Evolutionary conservation across 2,797 vertebrate genomes (phyloP).

Genomic region (Sebastiscus albofasciatus): DNA sequence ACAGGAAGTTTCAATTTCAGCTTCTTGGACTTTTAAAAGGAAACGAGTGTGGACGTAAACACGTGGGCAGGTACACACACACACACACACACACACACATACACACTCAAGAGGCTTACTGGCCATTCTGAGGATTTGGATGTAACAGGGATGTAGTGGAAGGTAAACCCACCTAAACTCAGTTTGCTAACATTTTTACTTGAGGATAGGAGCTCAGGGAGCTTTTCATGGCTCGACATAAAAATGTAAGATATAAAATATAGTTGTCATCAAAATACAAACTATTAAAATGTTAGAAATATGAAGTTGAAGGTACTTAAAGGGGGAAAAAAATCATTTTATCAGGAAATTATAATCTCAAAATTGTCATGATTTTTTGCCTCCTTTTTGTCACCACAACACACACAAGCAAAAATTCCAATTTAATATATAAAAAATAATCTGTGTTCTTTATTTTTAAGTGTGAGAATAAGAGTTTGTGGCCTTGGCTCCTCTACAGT

Average conservation of each 20-base stretch:
- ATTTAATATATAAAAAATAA: neutral
- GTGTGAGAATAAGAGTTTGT: neutral
- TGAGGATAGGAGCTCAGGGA: neutral
- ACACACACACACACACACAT: slow-evolving; percentile 12
- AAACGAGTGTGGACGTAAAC: slow-evolving; percentile 16
- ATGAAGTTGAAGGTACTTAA: neutral
- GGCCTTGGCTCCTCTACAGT: slow-evolving; percentile 19
- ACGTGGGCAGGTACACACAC: slow-evolving; percentile 2
- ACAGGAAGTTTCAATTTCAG: slow-evolving; percentile 67
- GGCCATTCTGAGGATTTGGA: slow-evolving; percentile 39
- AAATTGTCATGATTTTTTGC: too few relatives aligned
- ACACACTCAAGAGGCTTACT: slow-evolving; percentile 30
- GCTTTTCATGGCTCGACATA: neutral
- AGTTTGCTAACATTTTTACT: neutral
- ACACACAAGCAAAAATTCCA: neutral
- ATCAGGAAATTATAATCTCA: neutral
- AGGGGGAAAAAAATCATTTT: neutral
- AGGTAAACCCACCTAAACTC: slow-evolving; percentile 47
- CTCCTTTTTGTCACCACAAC: neutral
- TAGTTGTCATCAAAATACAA: neutral
- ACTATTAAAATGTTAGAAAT: neutral
- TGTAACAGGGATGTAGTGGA: slow-evolving; percentile 31
- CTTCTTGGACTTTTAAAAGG: slow-evolving; percentile 41
- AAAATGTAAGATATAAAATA: neutral
- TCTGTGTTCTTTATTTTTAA: neutral